phyloP scores from a whole-genome alignment of 2,113 vertebrate genomes.

The Crotalus viridis region DNA sequence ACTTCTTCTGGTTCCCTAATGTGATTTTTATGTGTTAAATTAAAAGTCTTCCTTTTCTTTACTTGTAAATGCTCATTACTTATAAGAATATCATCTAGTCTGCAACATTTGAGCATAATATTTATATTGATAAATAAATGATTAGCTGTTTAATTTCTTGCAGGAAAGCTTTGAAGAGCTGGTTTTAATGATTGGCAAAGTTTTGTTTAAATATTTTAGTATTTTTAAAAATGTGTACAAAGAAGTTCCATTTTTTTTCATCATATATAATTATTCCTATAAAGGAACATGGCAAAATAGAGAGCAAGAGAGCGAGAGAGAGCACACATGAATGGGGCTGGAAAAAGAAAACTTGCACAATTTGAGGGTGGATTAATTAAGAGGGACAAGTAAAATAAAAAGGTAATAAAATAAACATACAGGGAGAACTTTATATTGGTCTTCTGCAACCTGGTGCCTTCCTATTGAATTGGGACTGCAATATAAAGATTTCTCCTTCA shows the following conservation, averaged over 20 bases:
- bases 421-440: not conserved
- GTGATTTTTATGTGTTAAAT: slow-evolving; percentile 42
- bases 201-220: slow-evolving; percentile 35
- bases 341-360: not conserved
- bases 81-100: not conserved
- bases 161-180: slow-evolving; percentile 22
- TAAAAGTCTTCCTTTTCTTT: not conserved
- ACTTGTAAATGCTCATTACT: slow-evolving; percentile 14
- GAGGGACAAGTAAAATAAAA: not conserved
- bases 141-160: slow-evolving; percentile 10
- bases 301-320: not conserved
- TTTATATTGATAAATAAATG: not conserved
- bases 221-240: slow-evolving; percentile 1
- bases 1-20: slow-evolving; percentile 29
- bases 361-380: fast-evolving
- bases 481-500: not conserved
- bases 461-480: not conserved
- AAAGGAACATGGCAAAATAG: not conserved
- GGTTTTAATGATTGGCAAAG: slow-evolving; percentile 17
- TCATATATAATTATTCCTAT: fast-evolving
- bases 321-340: not conserved
- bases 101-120: not conserved
- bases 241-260: not conserved
- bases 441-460: not conserved
- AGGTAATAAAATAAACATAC: not conserved